These are phyloP conservation scores for Sphaerophoria rueppellii DNA, from an alignment of 2,888 invertebrate species.

Conservation along the genomic window DNA sequence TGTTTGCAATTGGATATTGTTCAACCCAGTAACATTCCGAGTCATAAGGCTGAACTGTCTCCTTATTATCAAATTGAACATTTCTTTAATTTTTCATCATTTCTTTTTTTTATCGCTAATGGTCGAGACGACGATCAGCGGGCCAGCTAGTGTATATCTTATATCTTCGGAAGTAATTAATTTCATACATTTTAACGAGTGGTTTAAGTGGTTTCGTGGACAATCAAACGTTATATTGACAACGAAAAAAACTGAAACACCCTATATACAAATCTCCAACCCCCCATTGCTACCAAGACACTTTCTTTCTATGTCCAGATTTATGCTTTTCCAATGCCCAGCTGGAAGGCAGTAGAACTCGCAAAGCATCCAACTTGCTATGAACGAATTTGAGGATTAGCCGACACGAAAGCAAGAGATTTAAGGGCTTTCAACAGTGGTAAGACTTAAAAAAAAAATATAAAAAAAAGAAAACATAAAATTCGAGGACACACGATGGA, in stretches of 20 bases:
- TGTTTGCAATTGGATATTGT: no score
- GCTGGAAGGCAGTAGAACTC: constrained; percentile 24
- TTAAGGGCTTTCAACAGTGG: constrained; percentile 80
- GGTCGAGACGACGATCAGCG: no score
- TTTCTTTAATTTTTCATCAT: no score
- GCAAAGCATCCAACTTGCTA: constrained; percentile 15
- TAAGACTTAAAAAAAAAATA: constrained; percentile 56
- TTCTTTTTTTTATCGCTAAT: no score
- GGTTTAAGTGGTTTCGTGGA: no score
- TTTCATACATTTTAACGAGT: no score
- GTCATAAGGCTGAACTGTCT: no score
- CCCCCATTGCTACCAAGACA: constrained; percentile 37
- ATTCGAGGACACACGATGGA: constrained; percentile 7
- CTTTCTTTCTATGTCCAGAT: constrained; percentile 50
- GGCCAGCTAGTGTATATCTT: no score
- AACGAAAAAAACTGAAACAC: neutral
- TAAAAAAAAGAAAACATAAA: constrained; percentile 24
- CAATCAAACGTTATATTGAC: neutral
- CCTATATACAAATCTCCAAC: neutral
- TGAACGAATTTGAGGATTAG: constrained; percentile 78
- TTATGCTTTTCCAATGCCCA: constrained; percentile 51
- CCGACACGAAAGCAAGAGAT: constrained; percentile 82
- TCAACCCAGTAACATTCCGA: no score
- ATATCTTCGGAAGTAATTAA: no score
- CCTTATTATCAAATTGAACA: no score